phyloP scores from a whole-genome alignment of 1,140 invertebrate genomes.

The Philopotamus ludificatus region DNA sequence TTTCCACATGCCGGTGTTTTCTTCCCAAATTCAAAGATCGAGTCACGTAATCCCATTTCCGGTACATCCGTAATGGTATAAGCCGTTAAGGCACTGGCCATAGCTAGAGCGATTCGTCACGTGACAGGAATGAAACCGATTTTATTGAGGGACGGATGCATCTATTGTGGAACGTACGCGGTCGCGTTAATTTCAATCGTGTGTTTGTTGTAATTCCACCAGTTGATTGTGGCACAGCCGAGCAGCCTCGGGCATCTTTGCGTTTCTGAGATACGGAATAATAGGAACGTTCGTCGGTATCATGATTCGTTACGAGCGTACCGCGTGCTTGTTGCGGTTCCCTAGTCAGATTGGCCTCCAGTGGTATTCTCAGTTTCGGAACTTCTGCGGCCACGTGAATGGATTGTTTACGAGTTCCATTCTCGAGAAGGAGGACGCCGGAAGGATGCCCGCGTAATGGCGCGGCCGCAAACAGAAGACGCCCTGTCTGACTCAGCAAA shows the following conservation, averaged over 20 bases:
- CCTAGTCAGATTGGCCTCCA: no score
- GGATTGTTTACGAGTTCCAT: slow-evolving; percentile 2
- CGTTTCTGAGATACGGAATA: no score
- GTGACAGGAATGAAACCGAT: not conserved
- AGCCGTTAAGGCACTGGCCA: not conserved
- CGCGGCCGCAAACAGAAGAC: slow-evolving; percentile 27
- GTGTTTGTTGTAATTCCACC: no score
- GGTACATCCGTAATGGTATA: not conserved
- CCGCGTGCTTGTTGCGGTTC: no score
- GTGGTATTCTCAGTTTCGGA: no score
- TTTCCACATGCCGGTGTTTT: not conserved
- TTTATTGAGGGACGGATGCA: no score
- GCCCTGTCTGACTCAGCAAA: slow-evolving; percentile 7
- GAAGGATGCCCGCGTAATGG: slow-evolving; percentile 27
- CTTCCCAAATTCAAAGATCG: not conserved
- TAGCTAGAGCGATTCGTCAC: not conserved
- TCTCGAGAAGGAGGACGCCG: slow-evolving; percentile 18
- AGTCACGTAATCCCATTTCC: not conserved
- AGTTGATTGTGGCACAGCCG: no score
- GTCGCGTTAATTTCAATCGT: no score
- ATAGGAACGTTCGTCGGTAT: no score
- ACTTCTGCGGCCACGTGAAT: not conserved
- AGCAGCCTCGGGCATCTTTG: no score
- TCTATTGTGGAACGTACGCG: no score
- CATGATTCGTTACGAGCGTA: no score